Conservation (phyloP, 2,113 vertebrate species). For the Chionis minor region DNA sequence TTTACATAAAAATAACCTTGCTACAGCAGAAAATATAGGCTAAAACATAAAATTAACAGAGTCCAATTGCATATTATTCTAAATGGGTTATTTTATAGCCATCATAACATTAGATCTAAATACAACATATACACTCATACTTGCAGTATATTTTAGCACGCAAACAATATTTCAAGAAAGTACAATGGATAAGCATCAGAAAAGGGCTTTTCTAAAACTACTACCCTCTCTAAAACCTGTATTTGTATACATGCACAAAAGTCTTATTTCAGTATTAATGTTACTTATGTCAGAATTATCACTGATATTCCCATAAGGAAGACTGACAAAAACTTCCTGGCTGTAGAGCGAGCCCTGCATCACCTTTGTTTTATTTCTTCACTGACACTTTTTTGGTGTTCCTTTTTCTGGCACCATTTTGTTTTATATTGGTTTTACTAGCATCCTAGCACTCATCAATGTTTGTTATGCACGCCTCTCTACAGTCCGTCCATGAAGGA, state of each 20-base stretch:
- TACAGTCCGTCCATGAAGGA: background rate
- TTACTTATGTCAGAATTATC: background rate
- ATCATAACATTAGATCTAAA: constrained; percentile 4
- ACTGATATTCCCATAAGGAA: background rate
- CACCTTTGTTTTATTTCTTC: background rate
- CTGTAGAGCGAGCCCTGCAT: background rate
- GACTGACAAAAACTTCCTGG: background rate
- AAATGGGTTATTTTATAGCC: constrained; percentile 12
- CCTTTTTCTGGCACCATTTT: background rate
- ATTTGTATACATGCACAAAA: background rate
- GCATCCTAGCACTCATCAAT: background rate
- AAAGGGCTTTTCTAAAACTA: background rate
- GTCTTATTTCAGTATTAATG: background rate
- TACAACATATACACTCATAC: background rate
- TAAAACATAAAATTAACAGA: constrained; percentile 46
- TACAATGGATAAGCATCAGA: background rate
- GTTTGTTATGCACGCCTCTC: background rate
- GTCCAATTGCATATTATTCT: background rate
- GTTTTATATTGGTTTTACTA: constrained; percentile 30
- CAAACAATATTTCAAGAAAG: background rate
- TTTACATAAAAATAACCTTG: constrained; percentile 63
- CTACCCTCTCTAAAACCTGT: background rate
- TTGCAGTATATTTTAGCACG: background rate
- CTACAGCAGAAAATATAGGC: constrained; percentile 42
- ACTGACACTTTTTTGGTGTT: background rate